Conservation (phyloP, 2,888 invertebrate species). For the Caenorhabditis parvicauda region DNA sequence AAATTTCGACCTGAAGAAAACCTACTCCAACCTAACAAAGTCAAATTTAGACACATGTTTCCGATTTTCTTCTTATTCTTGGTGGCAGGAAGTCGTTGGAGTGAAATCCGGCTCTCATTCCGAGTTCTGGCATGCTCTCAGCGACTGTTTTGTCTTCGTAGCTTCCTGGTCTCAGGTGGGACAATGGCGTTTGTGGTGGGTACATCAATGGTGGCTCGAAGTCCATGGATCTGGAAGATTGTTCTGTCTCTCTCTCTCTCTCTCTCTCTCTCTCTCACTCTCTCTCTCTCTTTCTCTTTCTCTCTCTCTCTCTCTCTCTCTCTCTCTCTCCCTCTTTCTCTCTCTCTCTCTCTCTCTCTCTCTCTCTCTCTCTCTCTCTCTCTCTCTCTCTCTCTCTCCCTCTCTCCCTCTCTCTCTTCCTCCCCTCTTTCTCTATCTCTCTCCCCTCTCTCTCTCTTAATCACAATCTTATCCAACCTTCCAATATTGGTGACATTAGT, state of each 20-base stretch:
- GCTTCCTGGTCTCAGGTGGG: conserved; percentile 13
- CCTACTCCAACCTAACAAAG: no score
- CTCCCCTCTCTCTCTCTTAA: no score
- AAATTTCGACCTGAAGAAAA: no score
- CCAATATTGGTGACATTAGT: conserved; percentile 62
- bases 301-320: no score
- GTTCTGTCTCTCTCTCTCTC: no score
- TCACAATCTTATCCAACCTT: conserved; percentile 39
- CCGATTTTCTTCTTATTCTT: conserved; percentile 56
- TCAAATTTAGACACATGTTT: conserved; percentile 55
- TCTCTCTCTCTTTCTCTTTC: no score
- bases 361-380: no score
- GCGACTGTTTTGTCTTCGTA: conserved; percentile 35
- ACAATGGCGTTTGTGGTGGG: conserved; percentile 46
- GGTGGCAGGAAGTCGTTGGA: conserved; percentile 43
- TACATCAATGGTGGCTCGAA: conserved; percentile 54
- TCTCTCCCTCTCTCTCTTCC: no score
- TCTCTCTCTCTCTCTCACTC: not conserved
- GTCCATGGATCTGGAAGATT: conserved; percentile 60
- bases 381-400: no score
- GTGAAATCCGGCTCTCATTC: conserved; percentile 40
- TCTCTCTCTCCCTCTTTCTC: no score
- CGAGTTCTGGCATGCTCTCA: conserved; percentile 59
- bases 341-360: no score
- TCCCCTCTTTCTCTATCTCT: no score